These are phyloP conservation scores for Tapera naevia DNA, from an alignment of 2,797 vertebrate species.

Conservation along the genomic window DNA sequence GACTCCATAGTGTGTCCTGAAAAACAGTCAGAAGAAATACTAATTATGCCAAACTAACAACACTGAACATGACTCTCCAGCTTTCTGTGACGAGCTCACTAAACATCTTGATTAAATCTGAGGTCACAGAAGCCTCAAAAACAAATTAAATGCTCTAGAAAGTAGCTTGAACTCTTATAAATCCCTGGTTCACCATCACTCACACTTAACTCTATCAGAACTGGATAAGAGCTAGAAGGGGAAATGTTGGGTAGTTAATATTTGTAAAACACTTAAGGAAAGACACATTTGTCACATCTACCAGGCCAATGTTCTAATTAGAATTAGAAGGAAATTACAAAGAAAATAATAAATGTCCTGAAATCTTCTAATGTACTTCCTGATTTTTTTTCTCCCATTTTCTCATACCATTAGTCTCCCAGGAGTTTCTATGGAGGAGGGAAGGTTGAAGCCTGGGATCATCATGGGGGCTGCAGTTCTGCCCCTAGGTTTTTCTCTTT, in stretches of 20 bases:
- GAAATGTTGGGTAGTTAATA: background rate
- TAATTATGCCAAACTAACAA: constrained; percentile 7
- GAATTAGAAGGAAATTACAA: background rate
- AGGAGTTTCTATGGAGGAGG: background rate
- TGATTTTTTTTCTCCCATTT: background rate
- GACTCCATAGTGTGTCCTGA: background rate
- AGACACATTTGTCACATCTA: accelerated
- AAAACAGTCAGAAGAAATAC: background rate
- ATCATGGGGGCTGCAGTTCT: background rate
- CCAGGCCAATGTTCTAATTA: background rate
- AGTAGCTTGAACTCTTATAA: background rate
- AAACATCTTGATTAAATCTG: constrained; percentile 45
- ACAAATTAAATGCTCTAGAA: constrained; percentile 42
- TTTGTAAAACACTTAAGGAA: background rate
- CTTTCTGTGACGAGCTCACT: constrained; percentile 25
- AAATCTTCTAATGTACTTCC: background rate
- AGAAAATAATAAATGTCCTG: background rate
- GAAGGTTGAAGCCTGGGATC: background rate
- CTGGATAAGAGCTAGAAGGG: background rate
- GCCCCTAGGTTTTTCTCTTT: background rate
- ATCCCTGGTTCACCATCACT: background rate
- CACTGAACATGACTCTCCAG: background rate
- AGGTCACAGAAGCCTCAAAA: constrained; percentile 43
- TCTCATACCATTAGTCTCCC: background rate
- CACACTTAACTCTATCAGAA: background rate